A percentile compares a stretch with the other conserved stretches of the same genome.
These are phyloP conservation scores for Sphaerophoria taeniata DNA, from an alignment of 2,888 invertebrate species.

Conservation along the genomic window DNA sequence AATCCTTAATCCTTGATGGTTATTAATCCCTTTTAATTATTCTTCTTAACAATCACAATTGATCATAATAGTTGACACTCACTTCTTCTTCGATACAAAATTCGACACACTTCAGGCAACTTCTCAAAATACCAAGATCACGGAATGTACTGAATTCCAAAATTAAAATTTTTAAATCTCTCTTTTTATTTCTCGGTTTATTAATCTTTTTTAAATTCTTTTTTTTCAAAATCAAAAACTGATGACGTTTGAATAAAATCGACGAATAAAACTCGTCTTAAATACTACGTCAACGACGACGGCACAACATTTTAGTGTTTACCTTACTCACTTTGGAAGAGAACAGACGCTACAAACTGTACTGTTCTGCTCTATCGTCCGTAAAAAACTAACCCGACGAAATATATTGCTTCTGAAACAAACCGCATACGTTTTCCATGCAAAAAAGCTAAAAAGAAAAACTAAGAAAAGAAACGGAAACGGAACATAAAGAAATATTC, in stretches of 20 bases:
- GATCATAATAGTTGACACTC: constrained; percentile 30
- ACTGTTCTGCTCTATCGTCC: constrained; percentile 65
- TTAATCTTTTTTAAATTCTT: neutral
- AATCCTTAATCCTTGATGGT: constrained; percentile 45
- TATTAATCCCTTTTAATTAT: constrained; percentile 50
- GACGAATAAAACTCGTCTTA: constrained; percentile 47
- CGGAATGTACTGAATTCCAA: constrained; percentile 47
- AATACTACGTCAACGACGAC: constrained; percentile 45
- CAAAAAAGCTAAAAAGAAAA: constrained; percentile 15
- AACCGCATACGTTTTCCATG: constrained; percentile 62
- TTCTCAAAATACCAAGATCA: constrained; percentile 45
- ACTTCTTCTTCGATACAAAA: constrained; percentile 7
- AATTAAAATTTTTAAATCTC: constrained; percentile 34
- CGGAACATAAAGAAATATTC: constrained; percentile 38
- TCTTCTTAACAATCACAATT: constrained; percentile 29
- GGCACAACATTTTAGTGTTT: constrained; percentile 20
- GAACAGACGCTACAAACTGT: constrained; percentile 48
- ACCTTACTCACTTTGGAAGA: constrained; percentile 23
- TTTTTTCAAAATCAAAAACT: neutral
- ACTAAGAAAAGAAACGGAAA: no score
- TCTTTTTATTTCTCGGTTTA: neutral
- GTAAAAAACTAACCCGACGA: constrained; percentile 58
- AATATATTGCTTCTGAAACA: constrained; percentile 29
- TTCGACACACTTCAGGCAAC: constrained; percentile 29
- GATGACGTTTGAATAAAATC: constrained; percentile 24